Evolutionary conservation across 1,140 invertebrate genomes (phyloP), one percentile per base, ranked within the genome.

Genomic region (Anastrepha ludens): DNA sequence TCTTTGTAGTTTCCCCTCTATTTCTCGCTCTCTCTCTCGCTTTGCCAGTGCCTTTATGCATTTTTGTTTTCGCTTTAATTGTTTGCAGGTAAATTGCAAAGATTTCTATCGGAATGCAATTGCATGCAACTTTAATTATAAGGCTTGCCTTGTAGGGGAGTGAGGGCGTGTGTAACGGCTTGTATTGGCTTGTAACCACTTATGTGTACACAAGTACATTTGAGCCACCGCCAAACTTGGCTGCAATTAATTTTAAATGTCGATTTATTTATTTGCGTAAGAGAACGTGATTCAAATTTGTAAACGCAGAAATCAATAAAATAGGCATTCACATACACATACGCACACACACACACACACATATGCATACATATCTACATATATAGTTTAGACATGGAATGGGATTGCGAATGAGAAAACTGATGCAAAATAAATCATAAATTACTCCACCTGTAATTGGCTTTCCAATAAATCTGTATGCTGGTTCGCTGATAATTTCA

Each of bases 211-310:
- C 15, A 47, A 74, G 41, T 29, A 47, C 44, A 74, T 74, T 74
- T 50, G 15, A 74, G 44, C 47, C 11, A 50, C 70, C 13, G 70
- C 70, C 70, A 74, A 74, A 74, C 70, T 74, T 74, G 70, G 70
- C 13, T 74, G 70, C 44, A 74, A 74, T 74, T 74, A 74, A 74
- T 74, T 74, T 44, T 47, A 74, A 74, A 74, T 74, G 70, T 47
- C 70, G 39, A 74, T 74, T 74, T 74, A 74, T 74, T 74, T 74
- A 74, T 74, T 74, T 74, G 70, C 70, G 70, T 74, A 74, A 74
- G 15, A 41, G 15, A 17, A 74, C 70, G 70, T 74, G 70, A 74
- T 74, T 74, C 47, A 41, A 74, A 74, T 74, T 74, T 15, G 17
- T 39, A 74, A 74, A 74, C 2, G 5, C 44, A 13, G 41, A 41